Evolutionary conservation across 2,888 invertebrate genomes (phyloP), one percentile per base, ranked within the genome.

Genomic region (Reticulitermes lucifugus): DNA sequence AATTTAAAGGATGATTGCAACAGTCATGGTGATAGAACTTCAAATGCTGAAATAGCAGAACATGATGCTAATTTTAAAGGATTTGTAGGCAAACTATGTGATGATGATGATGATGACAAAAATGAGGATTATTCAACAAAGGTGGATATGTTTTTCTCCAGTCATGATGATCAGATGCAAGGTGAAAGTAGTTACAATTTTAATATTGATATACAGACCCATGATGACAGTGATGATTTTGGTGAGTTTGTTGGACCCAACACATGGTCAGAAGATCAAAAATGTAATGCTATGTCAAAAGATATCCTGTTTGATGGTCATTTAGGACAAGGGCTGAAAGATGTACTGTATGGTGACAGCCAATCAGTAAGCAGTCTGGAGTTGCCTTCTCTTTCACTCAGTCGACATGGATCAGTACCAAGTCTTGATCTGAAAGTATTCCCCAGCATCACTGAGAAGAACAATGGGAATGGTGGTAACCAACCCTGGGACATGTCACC

Each of bases 371-470:
- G 90, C 87, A 91, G 90, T 88, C 88, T 90, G 87, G 91, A 91
- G 85, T 88, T 90, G 83, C 90, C 88, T 84, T 88, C 89, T 86
- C 88, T 90, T 86, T 89, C 89, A 22, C 83, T 86, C 35, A 86
- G 86, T 86, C 88, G 90, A 86, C 91, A 91, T 84, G 90, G 90
- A 85, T 91, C 91, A 51, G 90, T 91, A 83, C 90, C 90, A 84
- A 91, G 91, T 87, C 89, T 91, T 85, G 91, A 91, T 89, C 89
- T 91, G 84, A 91, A 91, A 87, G 90, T 89, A 84, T 91, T 91
- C 87, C 88, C 90, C 87, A 89, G 89, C 83, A 89, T 84, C 89
- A 88, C 87, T 87, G 89, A 87, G 89, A 90, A 79, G 90, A 65
- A 73, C 70, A 85, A n/a, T 65, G 65, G 81, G 10, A 81, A 18